phyloP scores from a whole-genome alignment of 2,113 vertebrate genomes.

The Probosciger aterrimus region DNA sequence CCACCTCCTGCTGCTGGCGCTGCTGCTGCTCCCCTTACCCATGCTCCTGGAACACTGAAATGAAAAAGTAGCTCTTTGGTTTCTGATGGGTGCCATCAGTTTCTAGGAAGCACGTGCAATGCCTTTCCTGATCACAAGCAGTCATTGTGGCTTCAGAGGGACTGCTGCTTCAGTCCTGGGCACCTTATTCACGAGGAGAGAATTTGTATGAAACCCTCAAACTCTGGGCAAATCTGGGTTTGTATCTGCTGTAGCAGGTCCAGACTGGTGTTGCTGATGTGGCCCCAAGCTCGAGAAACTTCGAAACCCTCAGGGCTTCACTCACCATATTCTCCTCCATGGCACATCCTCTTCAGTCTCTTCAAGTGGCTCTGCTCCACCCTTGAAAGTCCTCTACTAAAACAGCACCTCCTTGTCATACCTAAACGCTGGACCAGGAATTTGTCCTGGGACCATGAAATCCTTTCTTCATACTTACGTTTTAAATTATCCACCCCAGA shows the following conservation, averaged over 20 bases:
- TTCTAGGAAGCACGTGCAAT: neutral
- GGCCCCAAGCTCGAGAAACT: neutral
- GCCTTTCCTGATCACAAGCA: neutral
- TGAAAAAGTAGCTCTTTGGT: neutral
- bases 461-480: neutral
- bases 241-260: neutral
- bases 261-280: neutral
- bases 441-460: neutral
- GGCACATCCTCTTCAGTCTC: neutral
- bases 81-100: neutral
- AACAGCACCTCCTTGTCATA: neutral
- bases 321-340: neutral
- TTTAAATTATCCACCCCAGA: neutral
- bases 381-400: neutral
- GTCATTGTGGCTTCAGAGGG: accelerated
- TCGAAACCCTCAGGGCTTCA: neutral
- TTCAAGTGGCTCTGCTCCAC: neutral
- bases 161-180: neutral
- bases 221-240: neutral
- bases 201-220: neutral
- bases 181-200: neutral
- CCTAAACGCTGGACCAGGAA: neutral
- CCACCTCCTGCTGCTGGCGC: accelerated
- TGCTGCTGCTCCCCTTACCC: neutral
- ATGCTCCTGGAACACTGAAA: neutral